Evolutionary conservation across 2,113 vertebrate genomes (phyloP).

Genomic region (Ctenomys sociabilis): DNA sequence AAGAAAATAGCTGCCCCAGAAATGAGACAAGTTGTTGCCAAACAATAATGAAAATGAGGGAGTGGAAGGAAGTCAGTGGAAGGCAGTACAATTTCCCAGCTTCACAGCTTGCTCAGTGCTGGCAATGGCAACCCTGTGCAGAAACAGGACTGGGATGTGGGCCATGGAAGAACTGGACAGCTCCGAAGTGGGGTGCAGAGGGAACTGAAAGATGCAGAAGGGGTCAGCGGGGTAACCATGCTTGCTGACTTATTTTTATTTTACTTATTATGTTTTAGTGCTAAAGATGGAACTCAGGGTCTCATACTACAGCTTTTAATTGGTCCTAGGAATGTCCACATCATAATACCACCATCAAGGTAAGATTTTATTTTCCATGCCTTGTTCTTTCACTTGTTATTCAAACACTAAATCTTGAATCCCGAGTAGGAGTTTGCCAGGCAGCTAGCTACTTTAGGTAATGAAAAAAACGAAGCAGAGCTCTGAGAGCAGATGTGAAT

Average conservation of each 20-base stretch:
- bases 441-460: neutral
- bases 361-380: neutral
- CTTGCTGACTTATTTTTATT: neutral
- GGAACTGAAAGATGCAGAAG: neutral
- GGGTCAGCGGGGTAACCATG: neutral
- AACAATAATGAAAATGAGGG: neutral
- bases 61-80: neutral
- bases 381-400: neutral
- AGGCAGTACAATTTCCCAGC: neutral
- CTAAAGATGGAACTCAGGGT: neutral
- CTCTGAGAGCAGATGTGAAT: neutral
- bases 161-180: neutral
- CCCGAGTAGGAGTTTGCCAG: neutral
- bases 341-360: neutral
- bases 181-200: neutral
- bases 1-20: conserved; percentile 13
- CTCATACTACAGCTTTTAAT: neutral
- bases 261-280: neutral
- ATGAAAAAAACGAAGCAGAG: neutral
- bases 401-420: neutral
- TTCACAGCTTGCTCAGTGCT: neutral
- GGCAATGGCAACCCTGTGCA: neutral
- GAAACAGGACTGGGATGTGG: neutral
- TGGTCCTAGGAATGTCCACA: neutral
- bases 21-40: conserved; percentile 17